Conservation (phyloP, 2,797 vertebrate genomes). For the Argyrosomus regius region DNA sequence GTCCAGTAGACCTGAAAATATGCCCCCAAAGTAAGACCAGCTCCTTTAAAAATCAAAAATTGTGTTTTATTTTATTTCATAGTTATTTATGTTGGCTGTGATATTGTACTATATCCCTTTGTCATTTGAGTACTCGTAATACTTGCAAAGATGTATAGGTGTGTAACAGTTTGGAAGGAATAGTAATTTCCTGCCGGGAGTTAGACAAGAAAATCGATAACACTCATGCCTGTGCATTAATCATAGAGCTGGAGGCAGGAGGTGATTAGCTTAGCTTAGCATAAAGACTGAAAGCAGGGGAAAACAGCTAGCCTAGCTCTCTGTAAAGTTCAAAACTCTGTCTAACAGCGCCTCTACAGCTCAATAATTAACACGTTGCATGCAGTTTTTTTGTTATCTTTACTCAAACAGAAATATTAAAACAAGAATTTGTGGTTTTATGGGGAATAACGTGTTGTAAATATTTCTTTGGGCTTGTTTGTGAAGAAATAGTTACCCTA, state of each 20-base stretch:
- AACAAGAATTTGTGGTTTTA: conserved; percentile 15
- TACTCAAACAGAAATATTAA: background rate
- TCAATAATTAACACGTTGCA: background rate
- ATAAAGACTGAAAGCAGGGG: conserved; percentile 18
- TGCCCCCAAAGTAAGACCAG: conserved; percentile 83
- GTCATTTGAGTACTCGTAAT: background rate
- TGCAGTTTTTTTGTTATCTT: background rate
- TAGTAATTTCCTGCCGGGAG: background rate
- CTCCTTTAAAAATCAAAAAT: background rate
- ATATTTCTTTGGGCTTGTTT: background rate
- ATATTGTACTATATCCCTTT: background rate
- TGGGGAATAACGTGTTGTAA: background rate
- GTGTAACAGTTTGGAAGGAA: background rate
- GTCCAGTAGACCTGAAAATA: conserved; percentile 87
- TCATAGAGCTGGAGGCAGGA: background rate
- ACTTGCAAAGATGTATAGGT: background rate
- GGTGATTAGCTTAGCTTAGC: conserved; percentile 25
- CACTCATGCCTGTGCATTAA: background rate
- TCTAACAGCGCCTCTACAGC: background rate
- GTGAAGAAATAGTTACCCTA: background rate
- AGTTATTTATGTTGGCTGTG: background rate
- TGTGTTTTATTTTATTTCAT: background rate
- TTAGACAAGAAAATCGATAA: background rate
- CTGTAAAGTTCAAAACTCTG: background rate
- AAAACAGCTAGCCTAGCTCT: background rate